A percentile compares a stretch with the other conserved stretches of the same genome.
These are phyloP conservation scores for Carterocephalus palaemon DNA, from an alignment of 2,888 invertebrate species.

Conservation along the genomic window DNA sequence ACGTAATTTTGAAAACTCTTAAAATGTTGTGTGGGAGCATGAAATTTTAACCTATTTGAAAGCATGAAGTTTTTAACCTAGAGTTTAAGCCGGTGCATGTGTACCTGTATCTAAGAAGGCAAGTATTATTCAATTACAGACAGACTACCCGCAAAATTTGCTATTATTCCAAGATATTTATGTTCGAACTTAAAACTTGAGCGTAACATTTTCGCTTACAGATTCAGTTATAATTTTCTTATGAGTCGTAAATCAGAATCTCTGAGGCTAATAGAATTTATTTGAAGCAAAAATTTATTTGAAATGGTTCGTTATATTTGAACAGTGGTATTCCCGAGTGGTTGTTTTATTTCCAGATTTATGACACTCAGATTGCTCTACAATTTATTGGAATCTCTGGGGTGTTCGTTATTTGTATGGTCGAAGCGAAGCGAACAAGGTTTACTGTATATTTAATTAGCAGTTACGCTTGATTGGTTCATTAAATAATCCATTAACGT, in stretches of 20 bases:
- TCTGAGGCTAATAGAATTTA: slow-evolving; percentile 21
- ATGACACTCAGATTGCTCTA: slow-evolving; percentile 2
- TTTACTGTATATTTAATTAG: no score
- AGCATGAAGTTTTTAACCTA: no score
- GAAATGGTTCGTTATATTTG: slow-evolving; percentile 9
- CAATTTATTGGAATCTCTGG: slow-evolving; percentile 1
- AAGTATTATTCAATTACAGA: no score
- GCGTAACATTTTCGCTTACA: slow-evolving; percentile 7
- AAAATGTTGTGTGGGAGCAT: no score
- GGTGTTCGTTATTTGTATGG: no score
- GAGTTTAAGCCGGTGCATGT: no score
- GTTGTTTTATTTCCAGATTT: not conserved
- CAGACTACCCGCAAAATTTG: not conserved
- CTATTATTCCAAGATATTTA: not conserved
- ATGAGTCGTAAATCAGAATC: slow-evolving; percentile 19
- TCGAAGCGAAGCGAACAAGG: no score
- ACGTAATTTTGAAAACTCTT: no score
- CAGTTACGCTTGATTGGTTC: no score
- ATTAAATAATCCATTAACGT: no score
- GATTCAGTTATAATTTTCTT: slow-evolving; percentile 22
- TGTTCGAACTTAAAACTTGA: not conserved
- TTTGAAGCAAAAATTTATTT: slow-evolving; percentile 10
- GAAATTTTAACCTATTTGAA: no score
- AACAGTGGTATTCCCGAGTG: slow-evolving; percentile 10
- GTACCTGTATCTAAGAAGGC: no score